Percentiles rank a stretch among this genome's conserved stretches.
phyloP scores from a whole-genome alignment of 2,113 vertebrate genomes.

The Oreochromis spilurus region DNA sequence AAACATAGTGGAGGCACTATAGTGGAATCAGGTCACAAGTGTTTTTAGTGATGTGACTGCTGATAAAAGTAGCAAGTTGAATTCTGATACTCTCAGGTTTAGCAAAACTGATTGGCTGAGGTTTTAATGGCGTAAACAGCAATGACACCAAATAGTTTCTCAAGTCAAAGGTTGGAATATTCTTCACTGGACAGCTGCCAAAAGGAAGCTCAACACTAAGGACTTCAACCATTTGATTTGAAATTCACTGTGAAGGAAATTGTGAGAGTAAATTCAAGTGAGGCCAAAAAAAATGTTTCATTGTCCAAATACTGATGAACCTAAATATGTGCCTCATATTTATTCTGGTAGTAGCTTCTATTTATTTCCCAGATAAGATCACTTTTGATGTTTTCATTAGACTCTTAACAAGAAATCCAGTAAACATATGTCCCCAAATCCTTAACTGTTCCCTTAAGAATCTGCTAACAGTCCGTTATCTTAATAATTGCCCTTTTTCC shows the following conservation, averaged over 20 bases:
- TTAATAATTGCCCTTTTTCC: constrained; percentile 4
- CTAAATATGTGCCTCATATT: not conserved
- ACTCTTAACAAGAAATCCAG: not conserved
- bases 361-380: not conserved
- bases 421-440: not conserved
- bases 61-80: not conserved
- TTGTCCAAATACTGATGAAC: not conserved
- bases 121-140: not conserved
- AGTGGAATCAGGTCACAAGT: not conserved
- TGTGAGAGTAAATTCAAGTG: not conserved
- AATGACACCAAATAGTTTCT: not conserved
- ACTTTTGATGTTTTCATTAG: not conserved
- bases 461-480: not conserved
- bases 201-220: not conserved
- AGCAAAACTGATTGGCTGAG: not conserved
- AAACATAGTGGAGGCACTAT: not conserved
- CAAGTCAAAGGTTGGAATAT: not conserved
- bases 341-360: not conserved
- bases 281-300: not conserved
- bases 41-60: not conserved
- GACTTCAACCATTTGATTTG: not conserved
- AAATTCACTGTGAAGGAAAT: not conserved
- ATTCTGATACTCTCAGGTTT: not conserved
- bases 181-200: not conserved
- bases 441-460: not conserved